These are phyloP conservation scores for Terebella lapidaria DNA, from an alignment of 2,888 invertebrate genomes.

Conservation along the genomic window DNA sequence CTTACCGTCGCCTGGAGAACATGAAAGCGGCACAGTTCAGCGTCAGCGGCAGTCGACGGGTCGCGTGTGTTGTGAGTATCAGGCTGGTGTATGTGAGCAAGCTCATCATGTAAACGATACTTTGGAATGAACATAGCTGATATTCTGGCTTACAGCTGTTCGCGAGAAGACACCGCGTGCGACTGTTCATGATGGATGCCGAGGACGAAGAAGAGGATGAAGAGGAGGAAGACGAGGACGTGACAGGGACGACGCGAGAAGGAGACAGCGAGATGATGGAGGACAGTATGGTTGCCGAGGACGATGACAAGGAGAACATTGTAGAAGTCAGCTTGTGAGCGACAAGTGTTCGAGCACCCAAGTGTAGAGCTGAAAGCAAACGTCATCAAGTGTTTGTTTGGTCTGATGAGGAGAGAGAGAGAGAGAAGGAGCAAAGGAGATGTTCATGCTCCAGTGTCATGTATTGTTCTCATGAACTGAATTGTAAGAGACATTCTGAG, in stretches of 20 bases:
- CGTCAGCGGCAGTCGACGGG: slow-evolving; percentile 78
- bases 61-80: slow-evolving; percentile 66
- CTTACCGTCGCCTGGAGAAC: slow-evolving; percentile 37
- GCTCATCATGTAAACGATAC: too few species aligned
- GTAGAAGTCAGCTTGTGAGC: neutral
- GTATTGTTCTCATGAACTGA: too few species aligned
- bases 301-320: neutral
- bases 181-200: slow-evolving; percentile 86
- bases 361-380: too few species aligned
- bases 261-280: neutral
- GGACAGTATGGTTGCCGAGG: neutral
- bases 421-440: too few species aligned
- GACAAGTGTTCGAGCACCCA: too few species aligned
- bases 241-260: neutral
- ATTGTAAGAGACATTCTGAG: too few species aligned
- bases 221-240: slow-evolving; percentile 2
- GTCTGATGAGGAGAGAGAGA: too few species aligned
- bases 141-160: slow-evolving; percentile 60
- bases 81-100: too few species aligned
- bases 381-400: too few species aligned
- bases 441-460: too few species aligned
- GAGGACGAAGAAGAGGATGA: slow-evolving; percentile 83
- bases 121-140: too few species aligned
- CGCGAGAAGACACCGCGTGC: slow-evolving; percentile 72
- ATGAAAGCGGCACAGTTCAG: slow-evolving; percentile 62